Conservation (phyloP, 2,888 invertebrate species). For the Chrysolina haemoptera region DNA sequence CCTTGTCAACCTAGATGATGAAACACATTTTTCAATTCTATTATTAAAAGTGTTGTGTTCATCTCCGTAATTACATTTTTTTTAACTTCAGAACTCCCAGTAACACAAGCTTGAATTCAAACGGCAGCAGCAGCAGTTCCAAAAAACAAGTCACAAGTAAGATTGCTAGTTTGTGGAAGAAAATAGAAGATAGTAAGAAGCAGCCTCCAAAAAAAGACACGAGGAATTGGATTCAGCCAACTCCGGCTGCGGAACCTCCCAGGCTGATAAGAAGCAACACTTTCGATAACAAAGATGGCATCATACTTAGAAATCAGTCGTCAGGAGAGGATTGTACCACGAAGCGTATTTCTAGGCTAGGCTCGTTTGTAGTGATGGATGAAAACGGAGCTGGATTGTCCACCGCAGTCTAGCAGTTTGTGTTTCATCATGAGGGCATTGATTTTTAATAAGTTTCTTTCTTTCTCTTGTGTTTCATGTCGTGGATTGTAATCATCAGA, state of each 20-base stretch:
- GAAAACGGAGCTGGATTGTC: conserved; percentile 53
- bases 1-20: no score
- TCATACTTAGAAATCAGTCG: conserved; percentile 56
- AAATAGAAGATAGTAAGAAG: conserved; percentile 79
- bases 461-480: background rate
- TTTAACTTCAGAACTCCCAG: conserved; percentile 71
- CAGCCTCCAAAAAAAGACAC: conserved; percentile 71
- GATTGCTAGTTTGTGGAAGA: conserved; percentile 86
- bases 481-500: conserved; percentile 18
- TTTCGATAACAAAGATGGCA: conserved; percentile 72
- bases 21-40: no score
- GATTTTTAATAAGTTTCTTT: background rate
- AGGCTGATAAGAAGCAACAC: conserved; percentile 76
- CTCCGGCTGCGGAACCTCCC: conserved; percentile 66
- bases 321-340: conserved; percentile 61
- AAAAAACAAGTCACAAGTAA: conserved; percentile 82
- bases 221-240: conserved; percentile 63
- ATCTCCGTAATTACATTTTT: background rate
- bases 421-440: conserved; percentile 2
- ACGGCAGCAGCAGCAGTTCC: conserved; percentile 65
- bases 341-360: conserved; percentile 71
- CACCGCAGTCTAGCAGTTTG: conserved; percentile 13
- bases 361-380: conserved; percentile 72
- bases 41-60: no score
- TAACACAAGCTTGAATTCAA: conserved; percentile 72